Conservation (phyloP, 2,113 vertebrate genomes). For the Ancistrus triradiatus region DNA sequence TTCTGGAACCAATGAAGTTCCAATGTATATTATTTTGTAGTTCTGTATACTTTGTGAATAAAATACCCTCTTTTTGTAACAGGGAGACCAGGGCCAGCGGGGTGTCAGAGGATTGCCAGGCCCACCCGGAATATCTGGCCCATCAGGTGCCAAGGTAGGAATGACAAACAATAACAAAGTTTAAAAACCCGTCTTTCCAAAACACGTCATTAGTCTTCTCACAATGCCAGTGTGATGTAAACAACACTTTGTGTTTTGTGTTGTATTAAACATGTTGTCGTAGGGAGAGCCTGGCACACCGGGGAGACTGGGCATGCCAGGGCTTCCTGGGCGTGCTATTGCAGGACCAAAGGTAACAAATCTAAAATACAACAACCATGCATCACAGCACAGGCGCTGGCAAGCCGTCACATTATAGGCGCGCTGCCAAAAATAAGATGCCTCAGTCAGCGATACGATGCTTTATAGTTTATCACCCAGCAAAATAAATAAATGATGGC, state of each 20-base stretch:
- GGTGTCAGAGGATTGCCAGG: conserved; percentile 83
- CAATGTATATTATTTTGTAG: not conserved
- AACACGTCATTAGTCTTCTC: conserved; percentile 2
- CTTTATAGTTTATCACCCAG: conserved; percentile 1
- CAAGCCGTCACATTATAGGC: conserved; percentile 25
- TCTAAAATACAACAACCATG: conserved; percentile 19
- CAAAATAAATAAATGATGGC: conserved; percentile 17
- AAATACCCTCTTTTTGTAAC: conserved; percentile 29
- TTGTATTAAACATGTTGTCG: conserved; percentile 18
- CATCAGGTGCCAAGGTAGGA: conserved; percentile 80
- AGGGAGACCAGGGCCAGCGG: conserved; percentile 85
- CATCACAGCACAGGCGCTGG: conserved; percentile 24
- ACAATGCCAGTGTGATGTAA: not conserved
- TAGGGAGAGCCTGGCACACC: conserved; percentile 82
- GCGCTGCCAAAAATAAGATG: conserved; percentile 15
- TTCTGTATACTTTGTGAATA: conserved; percentile 8
- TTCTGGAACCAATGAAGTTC: too few relatives aligned
- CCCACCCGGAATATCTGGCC: conserved; percentile 74
- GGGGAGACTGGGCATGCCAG: conserved; percentile 77
- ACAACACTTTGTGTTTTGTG: not conserved
- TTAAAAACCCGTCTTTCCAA: not conserved
- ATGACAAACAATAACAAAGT: not conserved
- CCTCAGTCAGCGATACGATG: conserved; percentile 14
- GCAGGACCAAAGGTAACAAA: conserved; percentile 80
- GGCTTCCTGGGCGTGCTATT: conserved; percentile 77